Evolutionary conservation across 2,113 vertebrate genomes (phyloP).

Genomic region (Megaleporinus macrocephalus): DNA sequence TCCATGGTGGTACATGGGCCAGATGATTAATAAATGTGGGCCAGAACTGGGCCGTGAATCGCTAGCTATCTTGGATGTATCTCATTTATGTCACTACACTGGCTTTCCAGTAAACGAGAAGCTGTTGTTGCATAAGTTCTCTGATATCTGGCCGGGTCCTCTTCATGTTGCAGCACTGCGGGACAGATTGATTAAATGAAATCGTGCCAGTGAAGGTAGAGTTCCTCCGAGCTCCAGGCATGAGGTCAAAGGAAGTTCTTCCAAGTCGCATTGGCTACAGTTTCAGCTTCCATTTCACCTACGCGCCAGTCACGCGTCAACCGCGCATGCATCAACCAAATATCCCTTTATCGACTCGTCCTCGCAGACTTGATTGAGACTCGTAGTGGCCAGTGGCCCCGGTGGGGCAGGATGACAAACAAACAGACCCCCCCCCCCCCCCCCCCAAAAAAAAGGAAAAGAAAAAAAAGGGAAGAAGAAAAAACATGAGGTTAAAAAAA

Average conservation of each 20-base stretch:
- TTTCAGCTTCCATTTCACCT: conserved; percentile 60
- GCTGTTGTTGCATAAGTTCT: background rate
- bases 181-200: conserved; percentile 4
- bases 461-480: conserved; percentile 18
- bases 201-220: conserved; percentile 7
- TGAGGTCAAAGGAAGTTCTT: conserved; percentile 45
- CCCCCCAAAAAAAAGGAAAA: too few relatives aligned
- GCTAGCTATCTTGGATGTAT: too few relatives aligned
- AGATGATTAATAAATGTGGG: too few relatives aligned
- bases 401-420: conserved; percentile 67
- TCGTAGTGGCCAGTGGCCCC: conserved; percentile 56
- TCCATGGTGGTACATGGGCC: too few relatives aligned
- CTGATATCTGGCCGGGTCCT: background rate
- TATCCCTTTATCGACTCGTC: conserved; percentile 67
- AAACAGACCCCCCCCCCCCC: too few relatives aligned
- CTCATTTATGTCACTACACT: background rate
- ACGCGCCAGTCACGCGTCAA: conserved; percentile 58
- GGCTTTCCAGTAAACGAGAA: background rate
- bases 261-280: conserved; percentile 50
- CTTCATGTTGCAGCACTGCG: background rate
- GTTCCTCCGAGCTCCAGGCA: background rate
- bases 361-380: conserved; percentile 71
- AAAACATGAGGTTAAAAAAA: conserved; percentile 71
- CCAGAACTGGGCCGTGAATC: too few relatives aligned
- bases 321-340: conserved; percentile 61